Conservation (phyloP, 2,797 vertebrate genomes). For the Lacerta viridis region DNA sequence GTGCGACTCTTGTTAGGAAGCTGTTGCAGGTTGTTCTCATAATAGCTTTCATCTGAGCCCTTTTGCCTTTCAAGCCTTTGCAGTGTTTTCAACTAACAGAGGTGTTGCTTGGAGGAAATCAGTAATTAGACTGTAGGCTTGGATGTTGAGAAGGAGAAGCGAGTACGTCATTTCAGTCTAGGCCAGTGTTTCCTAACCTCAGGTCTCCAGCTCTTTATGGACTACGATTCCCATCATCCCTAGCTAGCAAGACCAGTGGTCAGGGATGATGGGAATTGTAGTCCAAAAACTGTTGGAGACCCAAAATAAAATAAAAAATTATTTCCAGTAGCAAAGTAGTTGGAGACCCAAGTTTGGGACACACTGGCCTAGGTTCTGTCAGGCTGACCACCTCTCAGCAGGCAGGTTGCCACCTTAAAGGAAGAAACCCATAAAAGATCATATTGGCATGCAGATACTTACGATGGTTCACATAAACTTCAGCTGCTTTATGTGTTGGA, state of each 20-base stretch:
- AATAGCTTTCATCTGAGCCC: neutral
- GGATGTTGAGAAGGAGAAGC: neutral
- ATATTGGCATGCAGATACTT: neutral
- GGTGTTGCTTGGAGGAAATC: neutral
- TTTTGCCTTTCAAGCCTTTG: neutral
- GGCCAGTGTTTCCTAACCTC: neutral
- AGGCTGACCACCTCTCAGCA: neutral
- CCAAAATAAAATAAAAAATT: too few species aligned
- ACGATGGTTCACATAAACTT: neutral
- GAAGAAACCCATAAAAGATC: too few species aligned
- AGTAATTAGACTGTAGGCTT: neutral
- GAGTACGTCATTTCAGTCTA: too few species aligned
- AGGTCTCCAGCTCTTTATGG: neutral
- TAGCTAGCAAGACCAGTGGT: too few species aligned
- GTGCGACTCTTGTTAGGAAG: fast-evolving
- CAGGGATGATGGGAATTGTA: too few species aligned
- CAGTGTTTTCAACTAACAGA: neutral
- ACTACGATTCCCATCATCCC: too few species aligned
- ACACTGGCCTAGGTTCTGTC: too few species aligned
- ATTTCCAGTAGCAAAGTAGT: too few species aligned
- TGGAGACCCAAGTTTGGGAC: too few species aligned
- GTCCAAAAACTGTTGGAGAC: too few species aligned
- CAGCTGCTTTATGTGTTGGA: neutral
- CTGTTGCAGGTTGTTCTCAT: fast-evolving
- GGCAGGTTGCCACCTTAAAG: too few species aligned